Conservation (phyloP, 2,888 invertebrate species). For the Chromoteleia sp. region DNA sequence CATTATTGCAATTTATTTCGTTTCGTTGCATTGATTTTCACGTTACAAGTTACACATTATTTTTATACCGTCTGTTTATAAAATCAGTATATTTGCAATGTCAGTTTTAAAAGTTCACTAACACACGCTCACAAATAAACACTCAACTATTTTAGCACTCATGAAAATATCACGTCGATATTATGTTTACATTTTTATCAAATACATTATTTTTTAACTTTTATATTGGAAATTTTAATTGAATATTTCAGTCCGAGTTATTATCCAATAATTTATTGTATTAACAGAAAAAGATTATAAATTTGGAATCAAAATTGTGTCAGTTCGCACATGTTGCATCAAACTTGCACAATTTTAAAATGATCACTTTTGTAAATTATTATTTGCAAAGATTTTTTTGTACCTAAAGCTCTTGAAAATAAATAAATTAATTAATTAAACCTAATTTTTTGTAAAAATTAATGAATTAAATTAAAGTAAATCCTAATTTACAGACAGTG, state of each 20-base stretch:
- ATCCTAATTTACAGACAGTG: no score
- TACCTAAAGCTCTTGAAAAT: no score
- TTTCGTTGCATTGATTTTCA: slow-evolving; percentile 22
- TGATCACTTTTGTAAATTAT: no score
- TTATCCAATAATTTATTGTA: slow-evolving; percentile 28
- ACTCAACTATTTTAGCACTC: neutral
- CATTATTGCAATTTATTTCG: slow-evolving; percentile 1
- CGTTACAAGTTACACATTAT: slow-evolving; percentile 27
- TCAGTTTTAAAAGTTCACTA: slow-evolving; percentile 15
- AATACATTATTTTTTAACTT: slow-evolving; percentile 28
- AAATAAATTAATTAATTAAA: no score
- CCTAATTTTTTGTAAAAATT: no score
- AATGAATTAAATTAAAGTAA: no score
- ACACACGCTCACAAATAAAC: neutral
- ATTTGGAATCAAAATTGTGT: no score
- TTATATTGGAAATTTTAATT: slow-evolving; percentile 20
- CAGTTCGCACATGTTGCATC: no score
- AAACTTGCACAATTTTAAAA: no score
- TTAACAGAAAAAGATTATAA: slow-evolving; percentile 14
- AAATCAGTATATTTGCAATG: slow-evolving; percentile 33
- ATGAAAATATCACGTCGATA: slow-evolving; percentile 12
- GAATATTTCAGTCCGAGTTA: slow-evolving; percentile 19
- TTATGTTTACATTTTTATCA: slow-evolving; percentile 30
- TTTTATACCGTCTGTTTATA: slow-evolving; percentile 5
- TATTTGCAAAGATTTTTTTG: no score